These are phyloP conservation scores for Dolomedes plantarius DNA, from an alignment of 2,888 invertebrate species.

Conservation along the genomic window DNA sequence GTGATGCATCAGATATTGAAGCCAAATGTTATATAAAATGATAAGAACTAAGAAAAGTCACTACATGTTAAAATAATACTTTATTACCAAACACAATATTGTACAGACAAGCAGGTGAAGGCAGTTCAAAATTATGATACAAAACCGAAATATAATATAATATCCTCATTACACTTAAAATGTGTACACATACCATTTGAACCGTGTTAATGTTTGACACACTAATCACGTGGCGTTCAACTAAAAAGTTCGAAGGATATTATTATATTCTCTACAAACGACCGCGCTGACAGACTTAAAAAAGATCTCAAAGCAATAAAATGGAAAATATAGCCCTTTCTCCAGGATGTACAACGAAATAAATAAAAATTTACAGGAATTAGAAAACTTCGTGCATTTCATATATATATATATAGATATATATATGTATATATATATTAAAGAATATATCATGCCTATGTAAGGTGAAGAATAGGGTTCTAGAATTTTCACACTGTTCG, in stretches of 20 bases:
- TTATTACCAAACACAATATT: constrained; percentile 16
- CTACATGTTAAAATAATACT: constrained; percentile 15
- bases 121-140: constrained; percentile 16
- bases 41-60: too few relatives aligned
- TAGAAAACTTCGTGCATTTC: constrained; percentile 2
- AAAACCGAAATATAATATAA: constrained; percentile 3
- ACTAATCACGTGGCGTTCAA: neutral
- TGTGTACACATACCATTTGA: neutral
- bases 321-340: neutral
- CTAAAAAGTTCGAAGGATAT: neutral
- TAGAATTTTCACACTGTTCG: constrained; percentile 13
- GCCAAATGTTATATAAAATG: too few relatives aligned
- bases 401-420: constrained; percentile 2
- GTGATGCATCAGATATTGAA: too few relatives aligned
- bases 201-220: neutral
- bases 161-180: neutral
- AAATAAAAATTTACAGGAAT: neutral
- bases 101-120: constrained; percentile 7
- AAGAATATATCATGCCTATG: constrained; percentile 4
- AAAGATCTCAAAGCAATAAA: neutral
- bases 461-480: constrained; percentile 24
- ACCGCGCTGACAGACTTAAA: neutral
- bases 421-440: constrained; percentile 8
- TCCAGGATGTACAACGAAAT: neutral
- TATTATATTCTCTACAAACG: neutral